Conservation (phyloP, 2,888 invertebrate genomes). For the Seira sanloemensis region DNA sequence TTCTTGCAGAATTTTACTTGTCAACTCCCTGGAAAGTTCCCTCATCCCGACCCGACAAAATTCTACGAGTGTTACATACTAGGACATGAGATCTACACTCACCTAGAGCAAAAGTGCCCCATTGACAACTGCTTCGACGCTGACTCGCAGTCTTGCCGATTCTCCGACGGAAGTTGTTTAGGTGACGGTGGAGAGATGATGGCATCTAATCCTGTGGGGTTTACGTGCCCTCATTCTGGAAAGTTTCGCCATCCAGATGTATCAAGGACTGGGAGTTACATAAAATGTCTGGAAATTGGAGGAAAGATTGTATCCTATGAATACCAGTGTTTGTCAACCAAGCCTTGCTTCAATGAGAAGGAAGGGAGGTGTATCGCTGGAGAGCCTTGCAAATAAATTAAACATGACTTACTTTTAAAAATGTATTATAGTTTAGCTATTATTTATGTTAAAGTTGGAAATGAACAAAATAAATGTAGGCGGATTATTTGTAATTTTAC, state of each 20-base stretch:
- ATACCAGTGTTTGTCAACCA: slow-evolving; percentile 40
- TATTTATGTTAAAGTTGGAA: no score
- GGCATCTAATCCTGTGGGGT: not conserved
- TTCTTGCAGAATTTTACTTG: no score
- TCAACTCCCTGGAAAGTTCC: slow-evolving; percentile 47
- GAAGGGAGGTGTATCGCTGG: no score
- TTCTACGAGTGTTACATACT: slow-evolving; percentile 40
- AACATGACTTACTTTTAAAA: no score
- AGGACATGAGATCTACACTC: slow-evolving; percentile 24
- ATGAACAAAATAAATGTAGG: no score
- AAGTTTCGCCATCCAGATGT: slow-evolving; percentile 41
- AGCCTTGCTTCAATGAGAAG: slow-evolving; percentile 34
- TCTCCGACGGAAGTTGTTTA: not conserved
- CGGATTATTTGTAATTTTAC: no score
- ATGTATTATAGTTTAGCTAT: no score
- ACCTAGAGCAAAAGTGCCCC: slow-evolving; percentile 29
- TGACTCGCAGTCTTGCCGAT: not conserved
- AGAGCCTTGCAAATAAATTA: no score
- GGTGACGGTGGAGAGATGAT: no score
- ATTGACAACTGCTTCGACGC: slow-evolving; percentile 31
- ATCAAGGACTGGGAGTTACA: slow-evolving; percentile 27
- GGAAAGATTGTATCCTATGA: slow-evolving; percentile 27
- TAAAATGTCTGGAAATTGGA: slow-evolving; percentile 25
- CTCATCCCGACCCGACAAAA: not conserved
- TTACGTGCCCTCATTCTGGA: slow-evolving; percentile 27